These are phyloP conservation scores for Dione juno DNA, from an alignment of 2,888 invertebrate species.

Conservation along the genomic window DNA sequence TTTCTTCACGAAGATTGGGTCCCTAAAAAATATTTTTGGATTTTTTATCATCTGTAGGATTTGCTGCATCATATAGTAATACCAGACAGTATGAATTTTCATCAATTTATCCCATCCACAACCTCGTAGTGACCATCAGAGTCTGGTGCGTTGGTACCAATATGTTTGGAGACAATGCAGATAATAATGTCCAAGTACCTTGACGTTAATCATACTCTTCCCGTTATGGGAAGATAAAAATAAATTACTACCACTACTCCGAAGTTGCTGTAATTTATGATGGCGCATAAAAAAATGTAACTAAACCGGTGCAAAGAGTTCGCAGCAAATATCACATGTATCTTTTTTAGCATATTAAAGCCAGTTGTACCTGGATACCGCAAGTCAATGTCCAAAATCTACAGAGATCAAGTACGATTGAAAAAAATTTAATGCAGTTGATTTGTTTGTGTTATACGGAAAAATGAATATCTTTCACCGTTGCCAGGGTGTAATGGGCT, in stretches of 20 bases:
- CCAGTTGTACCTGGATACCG: constrained; percentile 49
- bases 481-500: constrained; percentile 33
- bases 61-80: constrained; percentile 48
- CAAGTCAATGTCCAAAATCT: constrained; percentile 46
- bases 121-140: constrained; percentile 45
- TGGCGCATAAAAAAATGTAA: constrained; percentile 34
- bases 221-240: constrained; percentile 46
- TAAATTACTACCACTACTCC: constrained; percentile 43
- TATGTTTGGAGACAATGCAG: constrained; percentile 49
- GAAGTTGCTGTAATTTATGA: constrained; percentile 36
- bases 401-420: constrained; percentile 30
- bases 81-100: constrained; percentile 47
- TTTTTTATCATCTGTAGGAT: constrained; percentile 45
- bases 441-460: neutral
- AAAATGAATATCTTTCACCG: neutral
- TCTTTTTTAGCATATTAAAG: constrained; percentile 51
- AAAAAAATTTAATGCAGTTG: neutral
- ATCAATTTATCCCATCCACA: constrained; percentile 47
- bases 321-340: constrained; percentile 51
- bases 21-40: too few species aligned
- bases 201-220: constrained; percentile 46
- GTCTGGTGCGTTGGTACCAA: constrained; percentile 45
- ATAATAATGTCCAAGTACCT: constrained; percentile 48
- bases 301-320: constrained; percentile 49
- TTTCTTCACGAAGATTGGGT: too few species aligned